A percentile compares a stretch with the other conserved stretches of the same genome.
phyloP scores from a whole-genome alignment of 2,797 vertebrate genomes.

The Eutrigla gurnardus region DNA sequence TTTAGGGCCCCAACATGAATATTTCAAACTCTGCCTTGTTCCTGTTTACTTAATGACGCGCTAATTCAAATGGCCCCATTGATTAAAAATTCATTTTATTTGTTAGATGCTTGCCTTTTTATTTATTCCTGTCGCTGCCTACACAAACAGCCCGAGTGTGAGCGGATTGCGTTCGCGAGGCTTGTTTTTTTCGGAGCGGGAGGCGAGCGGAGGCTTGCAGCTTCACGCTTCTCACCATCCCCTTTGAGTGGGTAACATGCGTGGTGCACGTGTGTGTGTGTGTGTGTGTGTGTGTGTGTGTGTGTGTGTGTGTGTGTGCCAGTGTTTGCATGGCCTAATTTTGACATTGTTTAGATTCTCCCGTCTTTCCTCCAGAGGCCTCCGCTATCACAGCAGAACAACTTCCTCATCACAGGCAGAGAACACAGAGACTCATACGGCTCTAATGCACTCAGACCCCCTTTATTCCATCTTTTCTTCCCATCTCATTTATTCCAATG shows the following conservation, averaged over 20 bases:
- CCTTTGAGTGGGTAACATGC: slow-evolving; percentile 43
- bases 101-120: slow-evolving; percentile 74
- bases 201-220: slow-evolving; percentile 44
- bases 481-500: slow-evolving; percentile 54
- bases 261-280: slow-evolving; percentile 31
- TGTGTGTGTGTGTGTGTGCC: slow-evolving; percentile 36
- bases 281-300: slow-evolving; percentile 32
- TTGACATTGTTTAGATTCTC: slow-evolving; percentile 75
- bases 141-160: slow-evolving; percentile 52
- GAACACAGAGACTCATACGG: slow-evolving; percentile 45
- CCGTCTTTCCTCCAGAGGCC: slow-evolving; percentile 74
- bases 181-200: background rate
- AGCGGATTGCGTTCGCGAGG: slow-evolving; percentile 12
- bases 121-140: slow-evolving; percentile 73
- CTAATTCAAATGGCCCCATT: slow-evolving; percentile 77
- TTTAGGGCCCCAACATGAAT: slow-evolving; percentile 76
- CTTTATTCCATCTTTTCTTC: slow-evolving; percentile 49
- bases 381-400: slow-evolving; percentile 71
- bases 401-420: slow-evolving; percentile 69
- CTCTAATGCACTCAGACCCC: slow-evolving; percentile 59
- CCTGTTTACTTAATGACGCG: slow-evolving; percentile 82
- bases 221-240: slow-evolving; percentile 44
- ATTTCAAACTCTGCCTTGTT: slow-evolving; percentile 78
- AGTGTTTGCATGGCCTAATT: slow-evolving; percentile 78
- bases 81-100: slow-evolving; percentile 84